Base-by-base conservation (phyloP, 2,797 vertebrate genomes). In the Acropternis orthonyx region DNA sequence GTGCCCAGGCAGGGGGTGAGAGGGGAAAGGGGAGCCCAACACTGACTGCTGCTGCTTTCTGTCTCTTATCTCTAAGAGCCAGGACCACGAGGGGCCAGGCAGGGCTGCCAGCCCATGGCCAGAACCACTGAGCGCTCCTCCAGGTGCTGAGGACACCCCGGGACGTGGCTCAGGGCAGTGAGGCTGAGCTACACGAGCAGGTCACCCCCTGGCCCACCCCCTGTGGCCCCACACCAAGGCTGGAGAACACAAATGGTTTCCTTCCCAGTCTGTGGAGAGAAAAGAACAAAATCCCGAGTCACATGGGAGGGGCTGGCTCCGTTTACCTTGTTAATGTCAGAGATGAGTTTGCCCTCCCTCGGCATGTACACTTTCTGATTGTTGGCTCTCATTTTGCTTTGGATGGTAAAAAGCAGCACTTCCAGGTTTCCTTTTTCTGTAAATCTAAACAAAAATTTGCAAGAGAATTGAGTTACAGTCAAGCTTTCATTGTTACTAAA, bases 321-420 rank as follows among this genome's bases (percentile, higher is more conserved):
- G 20, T 54, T 96, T 73, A 99, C 99, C 99, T 99, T 99, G 97
- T 99, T 99, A 95, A 99, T 99, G 93, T 99, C 99, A 30, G 99
- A 99, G 98, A 99, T 99, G 98, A 99, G 99, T 94, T 99, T 99
- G 69, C 99, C 99, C 93, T 99, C 99, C 32, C 99, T 98, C 6
- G 99, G 99, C 98, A 98, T 99, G 97, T 99, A 99, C 19, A 99
- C 99, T 97, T 99, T 99, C 97, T 99, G 99, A 95, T 99, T 99
- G 97, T 99, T 99, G 71, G 99, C 99, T 93, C 99, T 98, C 99
- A 99, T 99, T 97, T 99, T 99, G 96, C 99, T 99, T 97, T 99
- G 99, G 96, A 99, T 99, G 78, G 99, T 99, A 96, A 99, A 99
- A 88, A 99, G 98, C 18, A 99, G 98, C 46, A 99, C 99, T 97